Evolutionary conservation across 53 echinoderm and acorn worm species (phyloP), one percentile per base, ranked within the genome.

Genomic region (Mesocentrotus franciscanus): DNA sequence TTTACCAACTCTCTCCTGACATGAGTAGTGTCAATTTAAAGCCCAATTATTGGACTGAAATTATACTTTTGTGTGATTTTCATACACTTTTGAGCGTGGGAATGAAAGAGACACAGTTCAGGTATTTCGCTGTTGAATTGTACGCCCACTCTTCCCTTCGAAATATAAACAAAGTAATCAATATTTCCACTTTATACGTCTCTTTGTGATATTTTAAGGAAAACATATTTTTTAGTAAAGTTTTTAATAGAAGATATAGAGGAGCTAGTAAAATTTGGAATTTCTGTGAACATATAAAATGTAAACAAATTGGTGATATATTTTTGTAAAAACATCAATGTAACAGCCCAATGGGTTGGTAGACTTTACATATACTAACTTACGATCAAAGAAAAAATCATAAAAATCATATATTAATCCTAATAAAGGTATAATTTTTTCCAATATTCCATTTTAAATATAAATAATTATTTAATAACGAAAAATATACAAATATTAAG

Each of bases 91-190:
- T 81, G 42, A 81, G 36, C 81, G 81, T 36, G 81, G 42, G 81
- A 81, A 39, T 29, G 11, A 36, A 1, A 81, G 81, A 39, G 13
- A 7, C 81, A 9, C 81, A 8, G 36, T 33, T 81, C 18, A 81
- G 60, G 60, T 90, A 90, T 90, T 90, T 90, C 33, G 90, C 90
- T 90, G 60, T 90, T 90, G 60, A 90, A 60, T n/a, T 30, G 32
- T 90, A 14, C 20, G 5, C 29, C 27, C 24, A 22, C 10, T 12
- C 90, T 90, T 49, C 90, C 90, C 90, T 60, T 59, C 29, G 27
- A 9, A 90, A 17, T 36, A 18, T 76, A 4, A 72, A 35, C 18
- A 42, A 81, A 78, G 0, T 36, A 74, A 74, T 0, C 24, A 5
- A n/a, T 74, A 27, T 30, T 74, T 74, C 30, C 13, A 10, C 1